phyloP scores from a whole-genome alignment of 2,113 vertebrate genomes.

The Nibea albiflora region DNA sequence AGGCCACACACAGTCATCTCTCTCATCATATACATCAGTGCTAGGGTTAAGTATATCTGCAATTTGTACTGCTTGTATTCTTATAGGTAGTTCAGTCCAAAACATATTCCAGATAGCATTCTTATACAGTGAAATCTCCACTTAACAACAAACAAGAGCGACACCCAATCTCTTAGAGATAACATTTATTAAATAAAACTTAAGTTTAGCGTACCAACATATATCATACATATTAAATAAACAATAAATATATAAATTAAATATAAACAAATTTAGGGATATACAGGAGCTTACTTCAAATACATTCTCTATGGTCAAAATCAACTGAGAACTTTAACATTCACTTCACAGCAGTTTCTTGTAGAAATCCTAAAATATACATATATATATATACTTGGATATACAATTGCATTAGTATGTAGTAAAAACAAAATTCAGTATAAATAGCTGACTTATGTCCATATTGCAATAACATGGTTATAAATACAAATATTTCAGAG shows the following conservation, averaged over 20 bases:
- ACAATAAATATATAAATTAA: constrained; percentile 69
- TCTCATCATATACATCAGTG: constrained; percentile 15
- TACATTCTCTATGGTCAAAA: constrained; percentile 40
- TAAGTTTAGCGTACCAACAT: neutral
- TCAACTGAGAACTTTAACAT: constrained; percentile 52
- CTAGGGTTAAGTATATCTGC: neutral
- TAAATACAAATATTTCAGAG: constrained; percentile 24
- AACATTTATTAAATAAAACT: constrained; percentile 50
- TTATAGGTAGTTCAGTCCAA: neutral
- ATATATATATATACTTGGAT: neutral
- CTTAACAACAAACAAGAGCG: neutral
- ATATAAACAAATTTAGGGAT: constrained; percentile 12
- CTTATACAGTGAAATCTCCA: neutral
- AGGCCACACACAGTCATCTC: constrained; percentile 1
- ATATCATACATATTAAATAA: constrained; percentile 52
- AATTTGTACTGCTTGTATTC: neutral
- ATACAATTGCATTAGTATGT: neutral
- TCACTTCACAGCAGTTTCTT: constrained; percentile 13
- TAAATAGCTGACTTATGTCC: neutral
- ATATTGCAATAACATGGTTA: constrained; percentile 14
- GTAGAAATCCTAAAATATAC: neutral
- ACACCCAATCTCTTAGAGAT: neutral
- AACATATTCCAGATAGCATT: neutral
- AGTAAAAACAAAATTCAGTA: constrained; percentile 23
- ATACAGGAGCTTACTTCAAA: constrained; percentile 51